Evolutionary conservation across 2,113 vertebrate species (phyloP).

Genomic region (Equus quagga): DNA sequence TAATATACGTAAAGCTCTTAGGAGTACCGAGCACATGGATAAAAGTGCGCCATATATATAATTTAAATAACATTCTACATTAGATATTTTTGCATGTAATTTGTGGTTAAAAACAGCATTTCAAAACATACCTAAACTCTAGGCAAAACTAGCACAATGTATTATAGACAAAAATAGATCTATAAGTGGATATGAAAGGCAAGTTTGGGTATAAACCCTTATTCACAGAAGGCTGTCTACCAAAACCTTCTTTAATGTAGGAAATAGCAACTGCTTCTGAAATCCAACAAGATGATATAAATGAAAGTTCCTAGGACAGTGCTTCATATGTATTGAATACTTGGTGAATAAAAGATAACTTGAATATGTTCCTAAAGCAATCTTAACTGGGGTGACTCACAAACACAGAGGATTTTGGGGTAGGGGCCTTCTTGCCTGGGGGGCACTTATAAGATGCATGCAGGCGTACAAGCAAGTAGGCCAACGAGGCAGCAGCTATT

Average conservation of each 20-base stretch:
- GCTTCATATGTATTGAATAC: not conserved
- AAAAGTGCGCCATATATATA: not conserved
- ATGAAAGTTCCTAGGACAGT: not conserved
- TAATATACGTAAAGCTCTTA: not conserved
- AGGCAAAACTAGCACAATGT: not conserved
- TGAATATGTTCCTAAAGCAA: not conserved
- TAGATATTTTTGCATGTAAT: not conserved
- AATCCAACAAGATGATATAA: not conserved
- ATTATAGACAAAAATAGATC: not conserved
- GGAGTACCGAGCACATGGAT: not conserved
- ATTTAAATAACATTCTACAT: not conserved
- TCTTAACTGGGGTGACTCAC: not conserved
- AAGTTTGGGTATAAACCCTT: not conserved
- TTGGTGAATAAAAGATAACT: not conserved
- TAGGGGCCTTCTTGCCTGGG: not conserved
- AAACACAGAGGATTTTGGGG: not conserved
- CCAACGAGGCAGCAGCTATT: not conserved
- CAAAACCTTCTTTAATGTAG: not conserved
- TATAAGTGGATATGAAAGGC: not conserved
- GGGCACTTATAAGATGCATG: not conserved
- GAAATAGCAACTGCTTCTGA: not conserved
- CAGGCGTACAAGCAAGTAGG: not conserved
- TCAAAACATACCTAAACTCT: slow-evolving; percentile 5
- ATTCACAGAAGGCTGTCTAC: not conserved
- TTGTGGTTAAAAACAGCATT: not conserved